These are phyloP conservation scores for Amblyjoppa proteus DNA, from an alignment of 2,888 invertebrate species.

Conservation along the genomic window DNA sequence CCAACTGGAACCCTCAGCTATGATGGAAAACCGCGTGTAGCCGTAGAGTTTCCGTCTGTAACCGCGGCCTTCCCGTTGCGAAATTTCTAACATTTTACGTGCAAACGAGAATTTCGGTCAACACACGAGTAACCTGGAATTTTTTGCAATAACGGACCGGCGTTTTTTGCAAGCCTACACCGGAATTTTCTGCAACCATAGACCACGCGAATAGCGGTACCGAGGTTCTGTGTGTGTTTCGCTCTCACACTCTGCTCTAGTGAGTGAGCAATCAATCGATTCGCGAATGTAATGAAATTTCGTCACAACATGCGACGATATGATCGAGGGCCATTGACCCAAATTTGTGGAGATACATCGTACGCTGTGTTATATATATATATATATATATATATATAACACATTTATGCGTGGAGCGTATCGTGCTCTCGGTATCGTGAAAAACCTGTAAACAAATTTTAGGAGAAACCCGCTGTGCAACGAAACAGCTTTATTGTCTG, in stretches of 20 bases:
- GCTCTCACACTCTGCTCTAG: background rate
- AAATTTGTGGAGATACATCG: background rate
- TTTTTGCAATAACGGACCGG: background rate
- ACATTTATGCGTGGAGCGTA: background rate
- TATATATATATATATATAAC: background rate
- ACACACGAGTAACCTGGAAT: background rate
- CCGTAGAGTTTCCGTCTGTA: background rate
- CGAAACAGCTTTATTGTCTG: background rate
- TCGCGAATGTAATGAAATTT: conserved; percentile 28
- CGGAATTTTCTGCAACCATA: background rate
- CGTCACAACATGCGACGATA: background rate
- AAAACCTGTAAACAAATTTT: conserved; percentile 16
- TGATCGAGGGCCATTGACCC: conserved; percentile 7
- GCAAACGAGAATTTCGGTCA: background rate
- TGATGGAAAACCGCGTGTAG: background rate
- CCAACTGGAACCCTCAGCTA: background rate
- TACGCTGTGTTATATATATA: background rate
- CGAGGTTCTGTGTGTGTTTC: background rate
- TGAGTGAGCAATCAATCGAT: conserved; percentile 33
- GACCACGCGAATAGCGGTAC: background rate
- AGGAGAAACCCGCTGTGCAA: background rate
- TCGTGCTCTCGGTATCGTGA: background rate
- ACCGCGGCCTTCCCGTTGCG: background rate
- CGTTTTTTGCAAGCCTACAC: background rate
- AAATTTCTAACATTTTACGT: conserved; percentile 17